Percentiles rank a stretch among this genome's conserved stretches.
phyloP scores from a whole-genome alignment of 2,888 invertebrate genomes.

The Callyntrura sp. region DNA sequence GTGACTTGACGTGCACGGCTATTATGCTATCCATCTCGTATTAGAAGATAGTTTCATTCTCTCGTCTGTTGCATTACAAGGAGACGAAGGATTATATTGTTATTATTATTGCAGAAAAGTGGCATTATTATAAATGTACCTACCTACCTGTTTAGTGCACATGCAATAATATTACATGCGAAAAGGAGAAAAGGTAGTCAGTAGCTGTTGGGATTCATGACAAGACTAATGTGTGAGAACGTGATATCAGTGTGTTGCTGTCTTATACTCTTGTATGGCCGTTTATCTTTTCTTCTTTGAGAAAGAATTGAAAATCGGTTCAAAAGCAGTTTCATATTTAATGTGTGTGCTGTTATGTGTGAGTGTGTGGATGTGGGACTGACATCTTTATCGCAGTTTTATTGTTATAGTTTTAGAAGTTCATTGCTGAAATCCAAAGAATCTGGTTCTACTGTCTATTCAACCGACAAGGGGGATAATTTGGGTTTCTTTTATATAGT shows the following conservation, averaged over 20 bases:
- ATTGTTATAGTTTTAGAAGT: constrained; percentile 38
- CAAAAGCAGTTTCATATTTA: background rate
- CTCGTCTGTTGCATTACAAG: background rate
- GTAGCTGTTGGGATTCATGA: constrained; percentile 76
- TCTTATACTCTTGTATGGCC: constrained; percentile 26
- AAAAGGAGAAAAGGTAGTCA: constrained; percentile 71
- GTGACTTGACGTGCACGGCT: background rate
- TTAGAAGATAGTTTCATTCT: background rate
- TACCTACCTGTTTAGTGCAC: constrained; percentile 9
- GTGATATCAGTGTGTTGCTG: constrained; percentile 48
- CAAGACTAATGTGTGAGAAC: constrained; percentile 69
- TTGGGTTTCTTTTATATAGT: background rate
- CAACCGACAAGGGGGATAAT: constrained; percentile 3
- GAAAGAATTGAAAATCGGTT: constrained; percentile 32
- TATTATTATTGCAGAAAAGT: constrained; percentile 16
- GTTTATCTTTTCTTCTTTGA: constrained; percentile 37
- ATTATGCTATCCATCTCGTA: background rate
- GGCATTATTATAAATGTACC: constrained; percentile 5
- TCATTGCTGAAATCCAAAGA: background rate
- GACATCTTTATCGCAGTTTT: constrained; percentile 12
- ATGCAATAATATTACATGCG: constrained; percentile 62
- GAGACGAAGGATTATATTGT: constrained; percentile 3
- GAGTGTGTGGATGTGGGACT: constrained; percentile 4
- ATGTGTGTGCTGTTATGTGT: background rate
- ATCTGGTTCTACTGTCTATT: constrained; percentile 50